phyloP scores from a whole-genome alignment of 2,797 vertebrate genomes.

The Cossypha caffra region DNA sequence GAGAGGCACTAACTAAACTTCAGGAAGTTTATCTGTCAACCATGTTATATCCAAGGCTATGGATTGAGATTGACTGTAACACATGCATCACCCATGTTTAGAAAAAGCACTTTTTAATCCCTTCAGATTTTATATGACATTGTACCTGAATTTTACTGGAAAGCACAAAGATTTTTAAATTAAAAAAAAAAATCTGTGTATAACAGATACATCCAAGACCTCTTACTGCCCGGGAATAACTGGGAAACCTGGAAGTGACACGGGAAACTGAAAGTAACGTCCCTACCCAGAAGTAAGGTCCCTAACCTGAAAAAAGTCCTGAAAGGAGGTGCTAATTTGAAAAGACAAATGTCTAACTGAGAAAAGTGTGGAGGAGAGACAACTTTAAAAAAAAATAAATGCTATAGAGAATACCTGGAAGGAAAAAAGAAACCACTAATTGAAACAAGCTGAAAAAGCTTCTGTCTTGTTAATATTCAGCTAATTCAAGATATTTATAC shows the following conservation, averaged over 20 bases:
- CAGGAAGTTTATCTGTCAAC: background rate
- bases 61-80: background rate
- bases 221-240: background rate
- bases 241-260: too few relatives aligned
- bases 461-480: background rate
- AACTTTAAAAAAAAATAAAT: background rate
- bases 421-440: accelerated
- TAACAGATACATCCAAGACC: background rate
- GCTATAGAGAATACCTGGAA: background rate
- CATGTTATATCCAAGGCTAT: background rate
- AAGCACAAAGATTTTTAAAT: background rate
- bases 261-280: too few relatives aligned
- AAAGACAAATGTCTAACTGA: background rate
- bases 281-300: too few relatives aligned
- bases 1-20: background rate
- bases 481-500: background rate
- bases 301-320: background rate
- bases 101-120: background rate
- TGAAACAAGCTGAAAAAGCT: background rate
- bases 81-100: background rate
- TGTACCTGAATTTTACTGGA: background rate
- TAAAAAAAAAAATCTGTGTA: too few relatives aligned
- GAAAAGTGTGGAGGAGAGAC: background rate
- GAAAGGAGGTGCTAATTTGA: background rate
- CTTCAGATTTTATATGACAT: background rate